A percentile compares a stretch with the other conserved stretches of the same genome.
Conservation (phyloP, 2,888 invertebrate species). For the Lacanobia wlatinum region DNA sequence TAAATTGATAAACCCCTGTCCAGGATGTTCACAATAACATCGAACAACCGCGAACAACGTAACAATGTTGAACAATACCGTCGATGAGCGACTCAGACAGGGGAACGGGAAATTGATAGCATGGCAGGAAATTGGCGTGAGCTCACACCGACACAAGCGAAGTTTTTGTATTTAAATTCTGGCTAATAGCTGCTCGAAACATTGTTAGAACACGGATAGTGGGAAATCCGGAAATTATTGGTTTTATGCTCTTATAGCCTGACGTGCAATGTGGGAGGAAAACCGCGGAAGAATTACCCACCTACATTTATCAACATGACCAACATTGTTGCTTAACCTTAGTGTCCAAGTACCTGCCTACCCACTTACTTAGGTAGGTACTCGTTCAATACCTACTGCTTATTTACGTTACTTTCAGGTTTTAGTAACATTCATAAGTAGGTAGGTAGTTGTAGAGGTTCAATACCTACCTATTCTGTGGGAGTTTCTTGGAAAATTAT, state of each 20-base stretch:
- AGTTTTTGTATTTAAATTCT: conserved; percentile 39
- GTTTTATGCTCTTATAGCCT: not conserved
- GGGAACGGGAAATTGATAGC: conserved; percentile 61
- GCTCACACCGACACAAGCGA: conserved; percentile 29
- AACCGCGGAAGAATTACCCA: not conserved
- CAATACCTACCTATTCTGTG: not conserved
- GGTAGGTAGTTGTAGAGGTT: not conserved
- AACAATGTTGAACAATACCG: conserved; percentile 25
- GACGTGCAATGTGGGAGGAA: not conserved
- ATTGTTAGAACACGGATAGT: conserved; percentile 10
- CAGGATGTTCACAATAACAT: conserved; percentile 4
- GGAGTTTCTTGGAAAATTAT: too few species aligned
- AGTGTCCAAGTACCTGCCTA: not conserved
- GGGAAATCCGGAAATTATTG: conserved; percentile 16
- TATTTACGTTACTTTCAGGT: not conserved
- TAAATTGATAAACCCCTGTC: conserved; percentile 18
- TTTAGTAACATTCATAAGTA: not conserved
- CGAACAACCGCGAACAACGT: conserved; percentile 7
- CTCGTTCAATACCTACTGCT: not conserved
- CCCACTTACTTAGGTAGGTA: not conserved
- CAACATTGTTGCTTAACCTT: not conserved
- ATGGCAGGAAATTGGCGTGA: conserved; percentile 62
- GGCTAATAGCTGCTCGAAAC: conserved; percentile 11
- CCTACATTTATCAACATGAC: not conserved
- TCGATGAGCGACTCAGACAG: conserved; percentile 27